A percentile compares a stretch with the other conserved stretches of the same genome.
These are phyloP conservation scores for Nephrotoma flavescens DNA, from an alignment of 2,888 invertebrate species.

Conservation along the genomic window DNA sequence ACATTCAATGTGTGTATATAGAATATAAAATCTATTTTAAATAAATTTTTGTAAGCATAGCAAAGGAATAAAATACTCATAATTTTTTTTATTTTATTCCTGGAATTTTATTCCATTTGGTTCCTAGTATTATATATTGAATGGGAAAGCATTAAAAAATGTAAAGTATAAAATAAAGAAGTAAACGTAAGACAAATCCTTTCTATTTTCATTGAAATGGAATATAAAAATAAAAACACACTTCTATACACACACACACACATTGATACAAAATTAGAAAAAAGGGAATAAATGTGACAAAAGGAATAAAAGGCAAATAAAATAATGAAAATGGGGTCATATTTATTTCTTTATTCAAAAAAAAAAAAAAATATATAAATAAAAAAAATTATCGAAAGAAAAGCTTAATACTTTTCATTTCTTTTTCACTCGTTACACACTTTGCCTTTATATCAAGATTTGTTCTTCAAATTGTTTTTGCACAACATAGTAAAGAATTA, in stretches of 20 bases:
- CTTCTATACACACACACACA: not conserved
- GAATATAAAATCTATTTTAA: not conserved
- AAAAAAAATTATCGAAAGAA: not conserved
- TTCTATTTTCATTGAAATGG: not conserved
- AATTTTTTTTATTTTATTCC: not conserved
- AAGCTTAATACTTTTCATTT: not conserved
- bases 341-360: not conserved
- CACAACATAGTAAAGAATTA: not conserved
- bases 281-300: not conserved
- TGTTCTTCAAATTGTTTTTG: not conserved
- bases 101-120: not conserved
- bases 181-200: not conserved
- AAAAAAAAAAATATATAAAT: too few species aligned
- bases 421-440: not conserved
- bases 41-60: not conserved
- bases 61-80: not conserved
- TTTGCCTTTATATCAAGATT: not conserved
- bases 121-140: not conserved
- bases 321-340: not conserved
- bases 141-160: not conserved
- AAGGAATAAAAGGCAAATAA: not conserved
- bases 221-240: not conserved
- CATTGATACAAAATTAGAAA: not conserved
- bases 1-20: not conserved
- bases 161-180: not conserved